Base-by-base conservation (phyloP, 1,140 invertebrate species). In the Galleria mellonella region DNA sequence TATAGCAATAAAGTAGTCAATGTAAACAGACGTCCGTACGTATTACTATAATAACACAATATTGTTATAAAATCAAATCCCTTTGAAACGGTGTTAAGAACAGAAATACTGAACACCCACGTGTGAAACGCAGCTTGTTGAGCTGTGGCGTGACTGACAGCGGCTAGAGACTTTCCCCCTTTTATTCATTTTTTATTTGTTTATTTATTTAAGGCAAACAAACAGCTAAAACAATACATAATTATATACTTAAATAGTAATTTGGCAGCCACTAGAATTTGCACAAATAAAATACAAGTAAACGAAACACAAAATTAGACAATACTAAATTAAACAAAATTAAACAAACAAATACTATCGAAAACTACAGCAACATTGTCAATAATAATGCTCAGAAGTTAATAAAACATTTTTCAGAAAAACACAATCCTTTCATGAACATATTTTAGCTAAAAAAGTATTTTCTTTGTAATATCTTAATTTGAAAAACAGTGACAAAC, bases 1-100 rank as follows among this genome's bases (percentile, higher is more conserved):
- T 17, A 15, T 6, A n/a, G 14, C 35, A 17, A n/a, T 15, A 36
- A 36, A 15, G 33, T 31, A 31, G 30, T 36, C 17, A 15, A n/a
- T 17, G 17, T 62, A 51, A 66, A 66, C 57, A 44, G 46, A 23
- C 40, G 48, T 52, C 45, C 29, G 28, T 13, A 35, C 42, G 12
- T 35, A 44, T 44, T 44, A 44, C 36, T 44, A 36, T 32, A 42
- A 32, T 29, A 23, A 28, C 42, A 36, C 44, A 43, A 52, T 43
- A 51, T 59, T 60, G 61, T 71, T 67, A 57, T 71, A 67, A 67
- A 71, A 71, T 71, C 67, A 71, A 67, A 71, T 48, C 55, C 67
- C 50, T 64, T 71, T 71, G 63, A 66, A 65, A 65, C 48, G 45
- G 53, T 43, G 17, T 53, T 57, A 62, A 69, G 56, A 60, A 60